Conservation (phyloP, 2,888 invertebrate species). For the Vanessa cardui region DNA sequence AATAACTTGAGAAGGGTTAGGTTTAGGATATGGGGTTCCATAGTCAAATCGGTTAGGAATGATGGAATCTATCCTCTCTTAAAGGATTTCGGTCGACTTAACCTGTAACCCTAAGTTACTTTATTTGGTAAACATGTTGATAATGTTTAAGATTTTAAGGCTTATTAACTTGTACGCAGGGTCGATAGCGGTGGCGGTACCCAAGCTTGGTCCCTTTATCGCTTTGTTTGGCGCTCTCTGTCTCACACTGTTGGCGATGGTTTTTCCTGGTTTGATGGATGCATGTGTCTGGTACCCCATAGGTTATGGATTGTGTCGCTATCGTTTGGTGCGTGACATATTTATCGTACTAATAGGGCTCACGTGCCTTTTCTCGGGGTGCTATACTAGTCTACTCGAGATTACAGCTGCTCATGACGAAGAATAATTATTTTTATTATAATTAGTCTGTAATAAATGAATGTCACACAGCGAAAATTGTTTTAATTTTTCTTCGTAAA, state of each 20-base stretch:
- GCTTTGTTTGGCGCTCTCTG: conserved; percentile 94
- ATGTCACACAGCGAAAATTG: neutral
- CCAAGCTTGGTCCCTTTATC: conserved; percentile 89
- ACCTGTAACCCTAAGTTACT: too few relatives aligned
- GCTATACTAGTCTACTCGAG: conserved; percentile 57
- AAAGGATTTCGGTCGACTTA: too few relatives aligned
- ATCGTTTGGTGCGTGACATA: conserved; percentile 52
- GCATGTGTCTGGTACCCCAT: conserved; percentile 64
- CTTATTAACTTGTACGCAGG: conserved; percentile 42
- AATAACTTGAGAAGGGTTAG: too few relatives aligned
- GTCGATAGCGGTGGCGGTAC: conserved; percentile 84
- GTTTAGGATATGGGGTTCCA: too few relatives aligned
- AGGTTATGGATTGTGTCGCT: conserved; percentile 50
- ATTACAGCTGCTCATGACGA: conserved; percentile 42
- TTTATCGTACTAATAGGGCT: conserved; percentile 50
- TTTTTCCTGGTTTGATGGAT: conserved; percentile 88
- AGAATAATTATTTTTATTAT: neutral
- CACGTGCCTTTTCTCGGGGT: conserved; percentile 52
- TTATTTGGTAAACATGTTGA: too few relatives aligned
- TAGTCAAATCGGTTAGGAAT: too few relatives aligned
- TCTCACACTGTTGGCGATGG: conserved; percentile 90
- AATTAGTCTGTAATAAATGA: conserved; percentile 4
- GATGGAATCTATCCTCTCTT: too few relatives aligned
- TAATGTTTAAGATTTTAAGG: too few relatives aligned
- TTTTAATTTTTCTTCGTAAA: neutral